These are phyloP conservation scores for Vannuccia rotundouncinata DNA, from an alignment of 2,888 invertebrate species.

Conservation along the genomic window DNA sequence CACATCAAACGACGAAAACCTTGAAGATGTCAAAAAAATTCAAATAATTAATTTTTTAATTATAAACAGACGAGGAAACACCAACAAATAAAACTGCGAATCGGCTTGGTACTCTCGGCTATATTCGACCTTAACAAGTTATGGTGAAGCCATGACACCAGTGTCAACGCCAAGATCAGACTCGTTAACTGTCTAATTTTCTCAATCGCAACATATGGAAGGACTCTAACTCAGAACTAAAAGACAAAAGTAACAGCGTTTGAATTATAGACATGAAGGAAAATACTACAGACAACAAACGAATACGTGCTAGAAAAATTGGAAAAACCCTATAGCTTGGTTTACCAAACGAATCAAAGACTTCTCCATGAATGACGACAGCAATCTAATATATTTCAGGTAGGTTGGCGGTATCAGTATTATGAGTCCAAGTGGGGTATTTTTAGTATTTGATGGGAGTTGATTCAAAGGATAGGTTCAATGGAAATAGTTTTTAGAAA, in stretches of 20 bases:
- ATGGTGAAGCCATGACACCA: not conserved
- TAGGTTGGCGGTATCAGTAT: too few species aligned
- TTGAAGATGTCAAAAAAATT: not conserved
- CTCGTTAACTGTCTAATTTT: not conserved
- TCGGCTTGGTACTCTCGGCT: not conserved
- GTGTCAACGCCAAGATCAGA: not conserved
- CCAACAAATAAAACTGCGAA: not conserved
- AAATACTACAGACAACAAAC: not conserved
- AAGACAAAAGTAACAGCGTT: not conserved
- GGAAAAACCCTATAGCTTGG: too few species aligned
- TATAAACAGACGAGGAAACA: not conserved
- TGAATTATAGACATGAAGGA: not conserved
- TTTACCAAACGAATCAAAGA: too few species aligned
- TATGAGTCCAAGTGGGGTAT: too few species aligned
- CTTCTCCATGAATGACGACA: too few species aligned
- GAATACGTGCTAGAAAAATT: not conserved
- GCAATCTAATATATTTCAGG: too few species aligned
- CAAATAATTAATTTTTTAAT: not conserved
- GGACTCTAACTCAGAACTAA: not conserved
- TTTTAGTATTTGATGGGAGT: too few species aligned
- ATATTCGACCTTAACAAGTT: not conserved
- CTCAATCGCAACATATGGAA: not conserved
- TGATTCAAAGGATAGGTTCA: too few species aligned
- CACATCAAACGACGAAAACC: not conserved
- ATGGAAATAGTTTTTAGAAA: too few species aligned